A percentile compares a stretch with the other conserved stretches of the same genome.
These are phyloP conservation scores for Triplophysa siluroides DNA, from an alignment of 2,113 vertebrate species.

Conservation along the genomic window DNA sequence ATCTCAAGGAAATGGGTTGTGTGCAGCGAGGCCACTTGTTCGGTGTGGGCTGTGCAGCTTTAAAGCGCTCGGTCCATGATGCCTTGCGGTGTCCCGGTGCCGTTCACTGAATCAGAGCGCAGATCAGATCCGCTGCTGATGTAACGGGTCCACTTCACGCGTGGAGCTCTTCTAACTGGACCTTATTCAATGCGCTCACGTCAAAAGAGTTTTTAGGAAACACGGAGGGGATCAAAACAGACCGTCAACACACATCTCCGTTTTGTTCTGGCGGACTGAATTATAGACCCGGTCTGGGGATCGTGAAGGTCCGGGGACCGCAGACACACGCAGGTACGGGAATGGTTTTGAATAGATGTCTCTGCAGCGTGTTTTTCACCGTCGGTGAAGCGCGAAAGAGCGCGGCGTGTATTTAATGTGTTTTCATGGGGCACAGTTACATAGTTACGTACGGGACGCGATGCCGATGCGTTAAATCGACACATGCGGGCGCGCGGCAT, in stretches of 20 bases:
- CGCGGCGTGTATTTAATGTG: background rate
- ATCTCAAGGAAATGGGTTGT: background rate
- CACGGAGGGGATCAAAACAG: background rate
- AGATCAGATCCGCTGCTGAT: slow-evolving; percentile 4
- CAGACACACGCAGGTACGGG: slow-evolving; percentile 29
- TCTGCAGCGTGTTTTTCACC: background rate
- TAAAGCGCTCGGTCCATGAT: slow-evolving; percentile 69
- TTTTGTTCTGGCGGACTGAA: background rate
- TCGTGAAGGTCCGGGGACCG: background rate
- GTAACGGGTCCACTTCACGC: slow-evolving; percentile 33
- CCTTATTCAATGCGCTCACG: background rate
- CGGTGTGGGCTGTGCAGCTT: slow-evolving; percentile 65
- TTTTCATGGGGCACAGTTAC: slow-evolving; percentile 5
- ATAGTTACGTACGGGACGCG: slow-evolving; percentile 37
- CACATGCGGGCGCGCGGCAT: slow-evolving; percentile 2
- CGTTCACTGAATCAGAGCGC: slow-evolving; percentile 52
- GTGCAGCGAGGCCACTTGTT: background rate
- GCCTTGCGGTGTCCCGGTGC: slow-evolving; percentile 74
- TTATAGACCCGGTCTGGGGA: slow-evolving; percentile 9
- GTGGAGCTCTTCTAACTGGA: background rate
- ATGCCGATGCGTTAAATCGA: background rate
- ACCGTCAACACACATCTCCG: background rate
- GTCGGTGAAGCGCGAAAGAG: background rate
- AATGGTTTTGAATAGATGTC: background rate
- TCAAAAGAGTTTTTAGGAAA: background rate